Percentiles rank a stretch among this genome's conserved stretches.
Evolutionary conservation across 2,113 vertebrate genomes (phyloP).

Genomic region (Eulemur rufifrons): DNA sequence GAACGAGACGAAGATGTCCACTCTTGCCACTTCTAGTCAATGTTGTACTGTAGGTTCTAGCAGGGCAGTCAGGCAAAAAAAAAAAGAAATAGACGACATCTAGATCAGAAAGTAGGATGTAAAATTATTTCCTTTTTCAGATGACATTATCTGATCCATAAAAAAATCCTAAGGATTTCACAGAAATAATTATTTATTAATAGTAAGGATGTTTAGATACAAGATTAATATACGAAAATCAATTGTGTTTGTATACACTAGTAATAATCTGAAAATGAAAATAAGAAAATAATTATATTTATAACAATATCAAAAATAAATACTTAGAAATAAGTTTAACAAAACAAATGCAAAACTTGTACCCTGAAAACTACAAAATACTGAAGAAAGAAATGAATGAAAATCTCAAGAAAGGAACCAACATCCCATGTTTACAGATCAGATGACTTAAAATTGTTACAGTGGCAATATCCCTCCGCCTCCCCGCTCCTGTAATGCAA

Average conservation of each 20-base stretch:
- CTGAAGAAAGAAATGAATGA: not conserved
- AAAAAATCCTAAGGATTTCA: not conserved
- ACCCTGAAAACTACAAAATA: not conserved
- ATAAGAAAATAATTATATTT: not conserved
- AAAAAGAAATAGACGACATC: not conserved
- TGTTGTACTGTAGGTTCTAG: not conserved
- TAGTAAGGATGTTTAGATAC: not conserved
- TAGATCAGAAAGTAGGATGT: not conserved
- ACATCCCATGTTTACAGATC: not conserved
- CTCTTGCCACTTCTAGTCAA: not conserved
- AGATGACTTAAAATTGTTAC: not conserved
- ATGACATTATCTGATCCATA: not conserved
- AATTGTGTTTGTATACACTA: not conserved
- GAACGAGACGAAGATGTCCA: no score
- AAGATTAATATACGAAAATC: not conserved
- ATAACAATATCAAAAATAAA: not conserved
- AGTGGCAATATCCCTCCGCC: no score
- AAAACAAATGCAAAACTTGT: not conserved
- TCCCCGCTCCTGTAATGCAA: not conserved
- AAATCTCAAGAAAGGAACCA: not conserved
- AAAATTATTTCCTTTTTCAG: not conserved
- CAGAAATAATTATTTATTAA: not conserved
- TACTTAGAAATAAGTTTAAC: not conserved
- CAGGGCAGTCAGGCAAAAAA: not conserved
- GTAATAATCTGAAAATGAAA: not conserved